Base-by-base conservation (phyloP, 2,113 vertebrate genomes). In the Esox niger region DNA sequence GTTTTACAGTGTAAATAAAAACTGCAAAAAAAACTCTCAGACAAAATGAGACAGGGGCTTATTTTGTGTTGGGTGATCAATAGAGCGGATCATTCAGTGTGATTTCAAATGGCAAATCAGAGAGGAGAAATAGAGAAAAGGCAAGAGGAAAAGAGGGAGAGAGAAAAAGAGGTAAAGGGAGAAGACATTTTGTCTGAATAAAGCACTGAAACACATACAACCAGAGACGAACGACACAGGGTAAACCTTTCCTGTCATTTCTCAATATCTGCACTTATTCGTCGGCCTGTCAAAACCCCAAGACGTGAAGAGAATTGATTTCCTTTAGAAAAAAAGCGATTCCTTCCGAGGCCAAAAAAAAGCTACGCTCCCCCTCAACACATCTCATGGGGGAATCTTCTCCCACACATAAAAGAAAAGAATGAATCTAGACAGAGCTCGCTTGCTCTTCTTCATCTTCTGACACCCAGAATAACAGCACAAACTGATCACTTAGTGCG, bases 291-390 rank as follows among this genome's bases (percentile, higher is more conserved):
- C 88, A 89, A 84, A 85, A 87, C 78, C 84, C 83, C 84, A 87
- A 86, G 84, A 89, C 88, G 88, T 87, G 85, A 86, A 86, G 79
- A 86, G 85, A 89, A 88, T 88, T 88, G 85, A 89, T 88, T 84
- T 77, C 76, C 82, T 59, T 79, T 73, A 82, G 79, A n/a, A 77
- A 87, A 87, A 87, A 86, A 86, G 77, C 80, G 83, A 87, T 88
- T 87, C 88, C 83, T 87, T 72, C 84, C 87, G 86, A 84, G 87
- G 86, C 84, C 84, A 82, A 87, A 32, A 87, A 86, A 82, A 76
- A 77, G 71, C 78, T 80, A 68, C 86, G 82, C 83, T 84, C 85
- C 88, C 86, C 86, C 85, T 86, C 87, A 76, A 76, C 55, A 77
- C 63, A 89, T 87, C 82, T 87, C 82, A 82, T n/a, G 8, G 1